Conservation (phyloP, 1,140 invertebrate species). For the Brachionus angularis region DNA sequence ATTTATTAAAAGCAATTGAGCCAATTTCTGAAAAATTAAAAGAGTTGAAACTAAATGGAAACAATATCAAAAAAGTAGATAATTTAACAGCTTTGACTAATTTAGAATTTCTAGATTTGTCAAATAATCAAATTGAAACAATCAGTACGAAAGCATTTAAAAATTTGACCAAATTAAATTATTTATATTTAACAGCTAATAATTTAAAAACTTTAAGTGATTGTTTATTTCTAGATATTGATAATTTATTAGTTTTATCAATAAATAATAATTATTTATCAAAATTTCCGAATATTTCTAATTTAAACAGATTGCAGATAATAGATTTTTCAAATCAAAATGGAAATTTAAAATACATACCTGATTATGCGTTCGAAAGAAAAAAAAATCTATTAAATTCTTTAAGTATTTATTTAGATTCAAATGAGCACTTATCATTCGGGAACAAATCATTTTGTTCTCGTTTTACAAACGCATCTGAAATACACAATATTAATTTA, state of each 20-base stretch:
- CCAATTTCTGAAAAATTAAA: not conserved
- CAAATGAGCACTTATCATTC: not conserved
- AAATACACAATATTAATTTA: constrained; percentile 5
- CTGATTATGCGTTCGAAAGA: constrained; percentile 16
- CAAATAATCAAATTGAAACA: not conserved
- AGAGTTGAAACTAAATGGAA: constrained; percentile 5
- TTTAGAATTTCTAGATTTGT: constrained; percentile 11
- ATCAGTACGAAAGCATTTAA: not conserved
- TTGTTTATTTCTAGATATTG: not conserved
- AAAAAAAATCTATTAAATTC: not conserved
- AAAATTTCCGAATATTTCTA: not conserved
- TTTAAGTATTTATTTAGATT: constrained; percentile 20
- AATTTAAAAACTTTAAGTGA: constrained; percentile 5
- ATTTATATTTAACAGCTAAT: constrained; percentile 22
- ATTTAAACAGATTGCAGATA: not conserved
- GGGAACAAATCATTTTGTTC: constrained; percentile 20
- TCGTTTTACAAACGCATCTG: not conserved
- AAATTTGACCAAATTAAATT: constrained; percentile 23
- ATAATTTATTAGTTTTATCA: not conserved
- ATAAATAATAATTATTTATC: constrained; percentile 24
- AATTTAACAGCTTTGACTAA: not conserved
- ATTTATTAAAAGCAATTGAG: not conserved
- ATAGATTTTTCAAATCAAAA: constrained; percentile 35
- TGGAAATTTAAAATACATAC: constrained; percentile 9
- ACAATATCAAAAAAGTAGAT: not conserved